phyloP scores from a whole-genome alignment of 2,888 invertebrate species.

The Heliconius ismenius region DNA sequence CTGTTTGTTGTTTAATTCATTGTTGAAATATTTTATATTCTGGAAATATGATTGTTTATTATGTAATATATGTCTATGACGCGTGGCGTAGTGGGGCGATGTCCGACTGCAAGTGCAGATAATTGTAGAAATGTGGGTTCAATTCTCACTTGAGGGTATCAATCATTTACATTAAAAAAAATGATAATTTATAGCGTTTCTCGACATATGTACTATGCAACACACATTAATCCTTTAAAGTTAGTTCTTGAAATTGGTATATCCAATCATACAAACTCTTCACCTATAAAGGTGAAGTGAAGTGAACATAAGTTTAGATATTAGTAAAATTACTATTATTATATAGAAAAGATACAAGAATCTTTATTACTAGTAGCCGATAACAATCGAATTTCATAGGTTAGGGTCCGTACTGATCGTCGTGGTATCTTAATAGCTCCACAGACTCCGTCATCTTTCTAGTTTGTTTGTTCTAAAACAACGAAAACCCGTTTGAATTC shows the following conservation, averaged over 20 bases:
- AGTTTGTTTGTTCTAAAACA: not conserved
- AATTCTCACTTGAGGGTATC: not conserved
- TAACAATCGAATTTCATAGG: constrained; percentile 8
- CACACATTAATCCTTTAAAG: too few species aligned
- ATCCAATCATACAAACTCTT: too few species aligned
- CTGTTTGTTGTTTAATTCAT: not conserved
- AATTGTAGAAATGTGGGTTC: not conserved
- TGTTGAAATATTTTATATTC: not conserved
- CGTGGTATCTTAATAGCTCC: constrained; percentile 3
- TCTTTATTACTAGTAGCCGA: constrained; percentile 4
- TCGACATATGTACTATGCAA: too few species aligned
- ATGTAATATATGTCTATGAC: not conserved
- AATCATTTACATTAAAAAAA: too few species aligned
- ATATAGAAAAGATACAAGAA: not conserved
- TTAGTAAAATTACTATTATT: too few species aligned
- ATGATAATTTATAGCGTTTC: too few species aligned
- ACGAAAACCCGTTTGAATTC: not conserved
- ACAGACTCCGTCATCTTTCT: not conserved
- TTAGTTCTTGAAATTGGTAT: too few species aligned
- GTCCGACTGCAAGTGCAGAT: not conserved
- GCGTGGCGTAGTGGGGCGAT: too few species aligned
- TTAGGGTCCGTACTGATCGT: not conserved
- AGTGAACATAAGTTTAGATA: too few species aligned
- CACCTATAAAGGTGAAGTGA: too few species aligned
- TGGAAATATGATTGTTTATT: not conserved